Percentiles rank a stretch among this genome's conserved stretches.
Evolutionary conservation across 1,140 invertebrate genomes (phyloP).

Genomic region (Eciton burchellii): DNA sequence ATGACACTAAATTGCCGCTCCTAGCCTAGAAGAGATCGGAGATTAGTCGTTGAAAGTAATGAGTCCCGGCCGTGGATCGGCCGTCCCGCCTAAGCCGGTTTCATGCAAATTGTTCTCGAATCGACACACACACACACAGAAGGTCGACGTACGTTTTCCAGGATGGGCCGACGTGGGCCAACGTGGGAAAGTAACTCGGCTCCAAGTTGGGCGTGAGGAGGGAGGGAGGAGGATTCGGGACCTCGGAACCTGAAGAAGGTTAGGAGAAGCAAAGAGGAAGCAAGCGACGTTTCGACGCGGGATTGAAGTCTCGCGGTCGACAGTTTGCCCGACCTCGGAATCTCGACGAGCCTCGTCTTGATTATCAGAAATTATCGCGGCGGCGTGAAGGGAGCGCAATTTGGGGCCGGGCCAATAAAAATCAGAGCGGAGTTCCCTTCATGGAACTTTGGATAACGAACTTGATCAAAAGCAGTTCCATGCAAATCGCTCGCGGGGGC

Average conservation of each 20-base stretch:
- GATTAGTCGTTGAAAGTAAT: conserved; percentile 67
- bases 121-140: too few species aligned
- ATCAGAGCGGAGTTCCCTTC: conserved; percentile 41
- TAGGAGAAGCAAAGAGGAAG: neutral
- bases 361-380: conserved; percentile 7
- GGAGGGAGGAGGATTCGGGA: neutral
- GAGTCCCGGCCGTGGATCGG: conserved; percentile 56
- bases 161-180: neutral
- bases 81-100: conserved; percentile 38
- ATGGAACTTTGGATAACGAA: conserved; percentile 61
- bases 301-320: conserved; percentile 3
- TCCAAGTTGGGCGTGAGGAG: neutral
- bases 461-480: conserved; percentile 76
- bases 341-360: neutral
- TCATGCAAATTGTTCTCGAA: conserved; percentile 69
- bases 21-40: conserved; percentile 75
- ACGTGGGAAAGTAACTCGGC: neutral
- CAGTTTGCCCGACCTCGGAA: neutral
- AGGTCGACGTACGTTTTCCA: conserved; percentile 62
- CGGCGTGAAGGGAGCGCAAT: conserved; percentile 47
- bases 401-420: conserved; percentile 38
- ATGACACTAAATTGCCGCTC: conserved; percentile 83
- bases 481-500: conserved; percentile 77
- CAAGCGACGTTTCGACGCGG: neutral
- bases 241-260: too few species aligned